Evolutionary conservation across 2,113 vertebrate species (phyloP), one percentile per base, ranked within the genome.

Genomic region (Microcebus ravelobensis): DNA sequence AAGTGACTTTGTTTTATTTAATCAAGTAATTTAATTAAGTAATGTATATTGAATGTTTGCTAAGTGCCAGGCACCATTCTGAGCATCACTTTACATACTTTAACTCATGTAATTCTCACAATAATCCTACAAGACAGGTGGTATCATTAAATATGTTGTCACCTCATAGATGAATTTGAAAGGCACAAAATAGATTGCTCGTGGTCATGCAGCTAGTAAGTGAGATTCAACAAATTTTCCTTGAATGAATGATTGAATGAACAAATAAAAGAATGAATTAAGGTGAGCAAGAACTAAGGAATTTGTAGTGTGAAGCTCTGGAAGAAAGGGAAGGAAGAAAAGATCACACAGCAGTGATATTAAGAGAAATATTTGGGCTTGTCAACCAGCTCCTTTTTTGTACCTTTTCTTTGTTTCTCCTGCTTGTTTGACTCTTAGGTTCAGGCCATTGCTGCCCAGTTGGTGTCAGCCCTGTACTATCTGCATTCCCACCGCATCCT

Each of bases 401-500:
- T 82, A 29, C 39, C 0, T 0, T 97, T 67, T 96, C 68, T 98
- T 89, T 0, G 63, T 94, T 0, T 74, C 23, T 91, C 39, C 52
- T 12, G 2, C 20, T 57, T 80, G 2, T 57, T 73, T 65, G 74
- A 70, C 42, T 13, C 31, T 8, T 87, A 99, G 99, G 99, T 99
- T 27, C 98, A 98, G 88, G 98, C 98, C 90, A 99, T 99, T 36
- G 99, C 99, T 79, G 99, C 99, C 95, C 99, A 99, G 36, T 98
- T 99, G 96, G 99, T 99, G n/a, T 99, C 99, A 4, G 99, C 99
- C 81, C 98, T 99, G 67, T 99, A 99, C 96, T 99, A 99, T 96
- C 98, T 99, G 95, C 99, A 99, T 96, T 99, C 99, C 74, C 99
- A 99, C 97, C 99, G 99, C 7, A 99, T 99, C 96, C 99, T 99